These are phyloP conservation scores for Pygoscelis antarcticus DNA, from an alignment of 2,113 vertebrate genomes.

Conservation along the genomic window DNA sequence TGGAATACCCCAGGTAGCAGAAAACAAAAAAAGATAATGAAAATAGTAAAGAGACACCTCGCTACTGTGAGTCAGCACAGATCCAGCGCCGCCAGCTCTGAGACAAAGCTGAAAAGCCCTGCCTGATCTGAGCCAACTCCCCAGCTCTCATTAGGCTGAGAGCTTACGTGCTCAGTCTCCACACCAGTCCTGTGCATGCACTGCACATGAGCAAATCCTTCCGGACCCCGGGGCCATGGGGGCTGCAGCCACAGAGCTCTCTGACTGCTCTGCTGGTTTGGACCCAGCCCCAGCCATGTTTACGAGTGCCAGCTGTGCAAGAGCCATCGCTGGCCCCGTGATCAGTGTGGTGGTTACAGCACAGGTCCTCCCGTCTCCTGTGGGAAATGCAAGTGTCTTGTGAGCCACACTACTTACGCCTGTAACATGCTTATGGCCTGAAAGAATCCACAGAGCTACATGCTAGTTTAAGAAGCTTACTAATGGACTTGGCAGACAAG, in stretches of 20 bases:
- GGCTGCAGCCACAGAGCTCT: neutral
- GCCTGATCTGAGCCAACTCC: neutral
- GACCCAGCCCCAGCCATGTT: neutral
- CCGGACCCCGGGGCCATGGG: fast-evolving
- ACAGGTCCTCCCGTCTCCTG: neutral
- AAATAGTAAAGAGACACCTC: neutral
- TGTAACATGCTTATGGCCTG: neutral
- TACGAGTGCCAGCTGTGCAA: neutral
- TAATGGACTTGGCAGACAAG: neutral
- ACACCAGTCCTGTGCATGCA: neutral
- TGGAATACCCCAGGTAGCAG: neutral
- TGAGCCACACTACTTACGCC: neutral
- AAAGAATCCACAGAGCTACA: neutral
- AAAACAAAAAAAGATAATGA: neutral
- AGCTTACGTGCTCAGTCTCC: neutral
- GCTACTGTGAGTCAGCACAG: neutral
- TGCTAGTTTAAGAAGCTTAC: neutral
- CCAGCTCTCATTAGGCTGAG: neutral
- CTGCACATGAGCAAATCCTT: fast-evolving
- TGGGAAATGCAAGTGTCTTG: neutral
- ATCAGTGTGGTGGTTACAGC: neutral
- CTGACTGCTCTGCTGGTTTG: neutral
- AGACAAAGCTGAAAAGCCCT: neutral
- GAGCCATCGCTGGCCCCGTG: neutral
- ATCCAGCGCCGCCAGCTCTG: neutral